A percentile compares a stretch with the other conserved stretches of the same genome.
phyloP scores from a whole-genome alignment of 1,140 invertebrate genomes.

The Drosophila nigromelanica region DNA sequence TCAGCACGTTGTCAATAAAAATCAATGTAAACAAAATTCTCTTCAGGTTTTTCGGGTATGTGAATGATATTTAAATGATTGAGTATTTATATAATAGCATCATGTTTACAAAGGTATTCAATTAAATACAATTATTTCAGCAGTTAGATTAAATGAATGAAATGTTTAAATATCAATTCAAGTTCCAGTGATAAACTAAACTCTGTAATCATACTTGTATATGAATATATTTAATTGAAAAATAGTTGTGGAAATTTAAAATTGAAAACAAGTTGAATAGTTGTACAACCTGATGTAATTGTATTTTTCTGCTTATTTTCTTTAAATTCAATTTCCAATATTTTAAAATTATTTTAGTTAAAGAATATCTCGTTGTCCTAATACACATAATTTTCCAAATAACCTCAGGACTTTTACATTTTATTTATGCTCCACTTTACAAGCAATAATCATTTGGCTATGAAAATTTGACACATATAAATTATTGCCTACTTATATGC shows the following conservation, averaged over 20 bases:
- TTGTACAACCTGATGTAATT: too few species aligned
- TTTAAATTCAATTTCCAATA: too few species aligned
- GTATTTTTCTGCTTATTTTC: too few species aligned
- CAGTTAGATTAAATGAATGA: too few species aligned
- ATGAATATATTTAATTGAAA: too few species aligned
- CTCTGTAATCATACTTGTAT: too few species aligned
- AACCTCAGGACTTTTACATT: neutral
- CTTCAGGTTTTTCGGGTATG: slow-evolving; percentile 5
- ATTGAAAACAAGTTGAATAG: too few species aligned
- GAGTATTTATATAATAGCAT: neutral
- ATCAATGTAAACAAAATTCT: slow-evolving; percentile 21
- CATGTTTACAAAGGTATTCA: too few species aligned
- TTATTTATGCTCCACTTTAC: slow-evolving; percentile 19
- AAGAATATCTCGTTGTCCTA: neutral
- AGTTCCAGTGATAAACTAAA: too few species aligned
- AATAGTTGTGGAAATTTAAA: too few species aligned
- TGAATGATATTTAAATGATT: slow-evolving; percentile 32
- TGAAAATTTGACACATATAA: slow-evolving; percentile 37
- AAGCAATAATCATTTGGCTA: slow-evolving; percentile 10
- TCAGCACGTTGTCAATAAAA: slow-evolving; percentile 39
- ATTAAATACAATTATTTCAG: too few species aligned
- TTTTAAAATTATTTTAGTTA: neutral
- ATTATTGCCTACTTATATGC: slow-evolving; percentile 59
- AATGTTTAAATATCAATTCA: too few species aligned
- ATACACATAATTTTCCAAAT: neutral